These are phyloP conservation scores for Myopa testacea DNA, from an alignment of 2,888 invertebrate species.

Conservation along the genomic window DNA sequence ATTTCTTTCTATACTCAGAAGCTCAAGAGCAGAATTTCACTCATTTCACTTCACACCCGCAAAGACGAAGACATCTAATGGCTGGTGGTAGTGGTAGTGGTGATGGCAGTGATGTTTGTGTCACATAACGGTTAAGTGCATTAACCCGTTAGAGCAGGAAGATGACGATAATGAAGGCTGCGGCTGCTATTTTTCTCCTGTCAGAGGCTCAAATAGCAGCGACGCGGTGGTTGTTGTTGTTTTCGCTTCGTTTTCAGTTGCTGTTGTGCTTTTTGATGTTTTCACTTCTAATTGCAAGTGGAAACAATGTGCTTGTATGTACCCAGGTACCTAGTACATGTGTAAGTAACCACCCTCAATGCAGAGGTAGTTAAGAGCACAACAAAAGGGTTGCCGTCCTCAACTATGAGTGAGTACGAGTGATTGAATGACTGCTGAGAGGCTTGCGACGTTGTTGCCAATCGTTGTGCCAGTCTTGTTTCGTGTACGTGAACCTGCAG, in stretches of 20 bases:
- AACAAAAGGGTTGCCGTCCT: background rate
- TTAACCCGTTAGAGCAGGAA: slow-evolving; percentile 29
- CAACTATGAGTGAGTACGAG: background rate
- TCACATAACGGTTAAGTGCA: slow-evolving; percentile 24
- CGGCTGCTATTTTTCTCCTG: background rate
- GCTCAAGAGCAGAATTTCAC: background rate
- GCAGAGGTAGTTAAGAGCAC: background rate
- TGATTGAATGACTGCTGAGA: slow-evolving; percentile 10
- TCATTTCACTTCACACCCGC: background rate
- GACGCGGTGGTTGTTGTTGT: background rate
- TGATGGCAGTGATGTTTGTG: background rate
- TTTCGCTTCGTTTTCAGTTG: background rate
- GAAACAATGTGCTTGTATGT: background rate
- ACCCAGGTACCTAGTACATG: background rate
- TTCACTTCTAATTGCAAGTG: background rate
- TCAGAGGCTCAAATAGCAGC: background rate
- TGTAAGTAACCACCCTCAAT: background rate
- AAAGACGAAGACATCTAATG: too few species aligned
- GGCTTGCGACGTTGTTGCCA: slow-evolving; percentile 6
- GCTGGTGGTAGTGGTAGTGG: background rate
- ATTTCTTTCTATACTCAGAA: background rate
- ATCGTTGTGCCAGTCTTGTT: background rate
- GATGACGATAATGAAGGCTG: background rate
- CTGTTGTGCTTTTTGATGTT: background rate
- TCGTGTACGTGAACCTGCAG: background rate